Evolutionary conservation across 2,888 invertebrate species (phyloP), one percentile per base, ranked within the genome.

Genomic region (Corythucha ciliata): DNA sequence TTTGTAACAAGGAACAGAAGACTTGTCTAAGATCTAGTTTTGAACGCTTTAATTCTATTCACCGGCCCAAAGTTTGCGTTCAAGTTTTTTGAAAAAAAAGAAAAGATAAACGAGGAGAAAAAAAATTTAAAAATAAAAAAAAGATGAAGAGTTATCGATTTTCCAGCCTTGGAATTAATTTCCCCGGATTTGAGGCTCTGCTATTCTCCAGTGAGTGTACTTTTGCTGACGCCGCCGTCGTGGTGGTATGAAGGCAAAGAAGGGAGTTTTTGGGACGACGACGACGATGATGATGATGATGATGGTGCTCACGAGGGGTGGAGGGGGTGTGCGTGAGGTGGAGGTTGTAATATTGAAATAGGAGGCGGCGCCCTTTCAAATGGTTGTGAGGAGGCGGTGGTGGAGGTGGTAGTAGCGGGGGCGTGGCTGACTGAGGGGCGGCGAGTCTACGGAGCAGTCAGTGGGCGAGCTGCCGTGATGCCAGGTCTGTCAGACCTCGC

Each of bases 391-490:
- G 14, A 18, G 33, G 33, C 14, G 33, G 14, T 14, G 18, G 18
- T 7, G 33, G 14, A 33, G 33, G 33, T 18, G 33, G 14, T 33
- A 16, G 16, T 25, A 12, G n/a, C n/a, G 33, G 16, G 50, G 50
- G 50, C 29, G 44, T 32, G 42, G 42, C 50, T 26, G 33, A 26
- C 34, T 42, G 42, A 27, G 34, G 42, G 44, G 50, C 14, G 33
- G n/a, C n/a, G n/a, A n/a, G n/a, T n/a, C n/a, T n/a, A n/a, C n/a
- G n/a, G n/a, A n/a, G n/a, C n/a, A n/a, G n/a, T 33, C 33, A 50
- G 50, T 40, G 42, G 50, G 50, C 50, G 39, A 50, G 50, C 50
- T 40, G 42, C 42, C 50, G 50, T 27, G 42, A 50, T 50, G 50
- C 50, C 50, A 42, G 39, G 39, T 42, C 50, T 44, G 26, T 33